These are phyloP conservation scores for Syrista parreyssii DNA, from an alignment of 2,888 invertebrate genomes.

Conservation along the genomic window DNA sequence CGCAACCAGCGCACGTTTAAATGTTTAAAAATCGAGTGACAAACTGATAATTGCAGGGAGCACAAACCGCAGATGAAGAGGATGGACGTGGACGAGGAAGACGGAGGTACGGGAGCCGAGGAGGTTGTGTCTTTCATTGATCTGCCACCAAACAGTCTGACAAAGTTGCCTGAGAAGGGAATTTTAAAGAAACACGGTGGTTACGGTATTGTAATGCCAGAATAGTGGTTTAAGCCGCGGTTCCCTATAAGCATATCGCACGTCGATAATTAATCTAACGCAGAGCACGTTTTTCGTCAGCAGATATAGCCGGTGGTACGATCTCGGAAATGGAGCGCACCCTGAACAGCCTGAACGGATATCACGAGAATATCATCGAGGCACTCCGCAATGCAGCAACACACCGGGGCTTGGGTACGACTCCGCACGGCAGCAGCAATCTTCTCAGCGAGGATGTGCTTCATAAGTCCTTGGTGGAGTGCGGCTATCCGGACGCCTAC, in stretches of 20 bases:
- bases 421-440: constrained; percentile 74
- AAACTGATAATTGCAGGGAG: constrained; percentile 72
- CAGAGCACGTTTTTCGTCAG: neutral
- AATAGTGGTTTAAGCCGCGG: constrained; percentile 68
- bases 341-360: constrained; percentile 89
- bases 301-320: constrained; percentile 69
- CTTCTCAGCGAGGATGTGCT: constrained; percentile 77
- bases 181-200: constrained; percentile 88
- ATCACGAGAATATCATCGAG: constrained; percentile 92
- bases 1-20: no score
- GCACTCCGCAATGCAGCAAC: constrained; percentile 87
- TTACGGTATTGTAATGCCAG: constrained; percentile 79
- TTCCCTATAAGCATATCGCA: neutral
- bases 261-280: neutral
- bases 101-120: constrained; percentile 75
- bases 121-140: constrained; percentile 86
- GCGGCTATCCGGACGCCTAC: constrained; percentile 70
- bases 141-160: constrained; percentile 79
- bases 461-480: constrained; percentile 76
- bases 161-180: constrained; percentile 88
- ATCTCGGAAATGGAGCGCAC: constrained; percentile 87
- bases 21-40: neutral
- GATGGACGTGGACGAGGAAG: constrained; percentile 72
- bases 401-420: constrained; percentile 74
- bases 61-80: constrained; percentile 85